These are phyloP conservation scores for Ophion obscuratus DNA, from an alignment of 2,888 invertebrate species.

Conservation along the genomic window DNA sequence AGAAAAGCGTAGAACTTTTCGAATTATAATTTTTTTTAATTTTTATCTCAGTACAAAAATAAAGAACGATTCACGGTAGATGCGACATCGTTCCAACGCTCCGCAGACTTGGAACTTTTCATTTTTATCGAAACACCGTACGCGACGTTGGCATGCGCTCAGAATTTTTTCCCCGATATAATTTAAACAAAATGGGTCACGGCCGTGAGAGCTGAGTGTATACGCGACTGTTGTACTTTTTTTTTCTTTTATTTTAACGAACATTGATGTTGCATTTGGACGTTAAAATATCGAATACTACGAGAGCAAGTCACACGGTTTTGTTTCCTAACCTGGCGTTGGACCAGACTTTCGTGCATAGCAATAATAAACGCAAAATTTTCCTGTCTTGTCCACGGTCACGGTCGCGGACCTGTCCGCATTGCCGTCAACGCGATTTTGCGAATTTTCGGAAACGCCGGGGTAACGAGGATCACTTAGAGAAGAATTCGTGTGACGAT, in stretches of 20 bases:
- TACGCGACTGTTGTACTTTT: neutral
- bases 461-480: conserved; percentile 10
- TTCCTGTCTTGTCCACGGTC: conserved; percentile 51
- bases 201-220: conserved; percentile 21
- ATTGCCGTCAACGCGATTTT: conserved; percentile 29
- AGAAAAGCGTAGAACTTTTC: neutral
- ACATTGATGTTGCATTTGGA: conserved; percentile 13
- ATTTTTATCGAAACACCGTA: neutral
- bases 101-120: neutral
- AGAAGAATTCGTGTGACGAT: neutral
- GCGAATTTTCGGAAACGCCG: neutral
- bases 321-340: conserved; percentile 48
- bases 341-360: conserved; percentile 42
- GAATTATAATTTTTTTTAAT: too few relatives aligned
- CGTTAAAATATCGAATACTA: conserved; percentile 28
- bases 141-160: conserved; percentile 34
- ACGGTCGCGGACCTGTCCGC: conserved; percentile 49
- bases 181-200: conserved; percentile 50
- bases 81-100: neutral
- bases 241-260: neutral
- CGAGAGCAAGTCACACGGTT: neutral
- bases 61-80: neutral
- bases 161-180: conserved; percentile 18
- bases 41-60: neutral
- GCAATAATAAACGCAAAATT: conserved; percentile 15